Conservation (phyloP, 2,797 vertebrate genomes). For the Sciurus carolinensis region DNA sequence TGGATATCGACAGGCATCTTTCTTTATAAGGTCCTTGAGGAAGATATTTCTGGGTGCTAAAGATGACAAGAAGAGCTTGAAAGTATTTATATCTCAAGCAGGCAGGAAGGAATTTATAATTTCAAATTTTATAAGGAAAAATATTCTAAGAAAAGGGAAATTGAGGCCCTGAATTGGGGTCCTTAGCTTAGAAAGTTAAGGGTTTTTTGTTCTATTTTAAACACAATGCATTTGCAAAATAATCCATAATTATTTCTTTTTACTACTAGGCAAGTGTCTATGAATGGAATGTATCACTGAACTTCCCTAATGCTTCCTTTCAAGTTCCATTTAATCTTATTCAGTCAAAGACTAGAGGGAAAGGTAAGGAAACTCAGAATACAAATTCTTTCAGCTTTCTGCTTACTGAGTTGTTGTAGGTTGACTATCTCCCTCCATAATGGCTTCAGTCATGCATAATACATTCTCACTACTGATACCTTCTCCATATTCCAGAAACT, state of each 20-base stretch:
- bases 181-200: background rate
- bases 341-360: background rate
- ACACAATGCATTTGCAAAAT: background rate
- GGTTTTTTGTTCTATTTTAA: background rate
- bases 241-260: background rate
- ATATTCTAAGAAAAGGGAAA: background rate
- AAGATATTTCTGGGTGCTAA: background rate
- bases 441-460: background rate
- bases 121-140: background rate
- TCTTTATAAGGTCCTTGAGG: background rate
- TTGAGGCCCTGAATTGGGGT: background rate
- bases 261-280: background rate
- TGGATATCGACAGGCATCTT: background rate
- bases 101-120: background rate
- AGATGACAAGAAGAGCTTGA: background rate
- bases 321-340: background rate
- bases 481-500: background rate
- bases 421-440: background rate
- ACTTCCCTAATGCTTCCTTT: background rate
- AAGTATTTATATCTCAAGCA: background rate
- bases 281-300: background rate
- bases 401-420: background rate
- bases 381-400: background rate
- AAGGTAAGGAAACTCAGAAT: background rate
- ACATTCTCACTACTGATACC: accelerated